Conservation (phyloP, 1,140 invertebrate species). For the Metopolophium dirhodum region DNA sequence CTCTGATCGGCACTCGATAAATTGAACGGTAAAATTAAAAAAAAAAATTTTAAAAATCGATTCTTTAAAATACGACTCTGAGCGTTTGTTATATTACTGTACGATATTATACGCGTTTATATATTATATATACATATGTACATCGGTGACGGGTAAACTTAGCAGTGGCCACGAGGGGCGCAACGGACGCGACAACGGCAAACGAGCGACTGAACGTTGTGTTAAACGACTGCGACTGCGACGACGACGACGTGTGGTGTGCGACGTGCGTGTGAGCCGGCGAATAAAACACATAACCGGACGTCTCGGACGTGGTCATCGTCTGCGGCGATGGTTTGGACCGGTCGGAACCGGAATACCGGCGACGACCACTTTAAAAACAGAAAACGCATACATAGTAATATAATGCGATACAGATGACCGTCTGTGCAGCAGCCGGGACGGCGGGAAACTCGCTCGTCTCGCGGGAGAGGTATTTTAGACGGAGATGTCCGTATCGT, state of each 20-base stretch:
- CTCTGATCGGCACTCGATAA: neutral
- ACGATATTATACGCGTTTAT: neutral
- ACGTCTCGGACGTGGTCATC: constrained; percentile 31
- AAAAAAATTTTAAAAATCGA: neutral
- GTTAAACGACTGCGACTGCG: neutral
- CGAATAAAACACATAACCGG: constrained; percentile 4
- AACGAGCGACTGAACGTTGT: neutral
- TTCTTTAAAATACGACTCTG: neutral
- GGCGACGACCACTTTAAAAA: neutral
- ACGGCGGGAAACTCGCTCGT: neutral
- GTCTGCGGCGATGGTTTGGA: neutral
- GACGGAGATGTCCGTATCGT: neutral
- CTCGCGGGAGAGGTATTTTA: neutral
- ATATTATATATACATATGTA: neutral
- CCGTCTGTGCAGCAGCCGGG: neutral
- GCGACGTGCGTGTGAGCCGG: neutral
- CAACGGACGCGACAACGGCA: constrained; percentile 5
- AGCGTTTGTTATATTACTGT: neutral
- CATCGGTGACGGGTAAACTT: too few species aligned
- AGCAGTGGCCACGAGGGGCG: too few species aligned
- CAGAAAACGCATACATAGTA: neutral
- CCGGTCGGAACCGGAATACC: constrained; percentile 4
- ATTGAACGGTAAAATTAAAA: neutral
- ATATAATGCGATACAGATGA: neutral
- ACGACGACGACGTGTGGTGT: neutral